A percentile compares a stretch with the other conserved stretches of the same genome.
These are phyloP conservation scores for Muscicapa comitata DNA, from an alignment of 2,797 vertebrate species.

Conservation along the genomic window DNA sequence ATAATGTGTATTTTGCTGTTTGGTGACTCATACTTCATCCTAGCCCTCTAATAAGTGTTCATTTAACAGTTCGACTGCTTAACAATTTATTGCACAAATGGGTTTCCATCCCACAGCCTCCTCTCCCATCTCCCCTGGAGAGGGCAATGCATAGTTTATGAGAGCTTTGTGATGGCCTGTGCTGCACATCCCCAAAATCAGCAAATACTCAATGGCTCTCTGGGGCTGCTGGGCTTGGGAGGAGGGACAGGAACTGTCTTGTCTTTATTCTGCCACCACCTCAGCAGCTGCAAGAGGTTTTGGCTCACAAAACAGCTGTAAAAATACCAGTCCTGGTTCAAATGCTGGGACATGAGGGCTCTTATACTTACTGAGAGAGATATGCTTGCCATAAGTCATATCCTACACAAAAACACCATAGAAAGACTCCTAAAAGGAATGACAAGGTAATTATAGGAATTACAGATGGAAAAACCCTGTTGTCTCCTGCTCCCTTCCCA, in stretches of 20 bases:
- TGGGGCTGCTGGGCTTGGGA: not conserved
- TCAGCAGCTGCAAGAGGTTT: constrained; percentile 41
- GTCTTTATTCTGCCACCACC: constrained; percentile 37
- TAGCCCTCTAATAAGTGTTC: not conserved
- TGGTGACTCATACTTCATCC: not conserved
- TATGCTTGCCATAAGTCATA: not conserved
- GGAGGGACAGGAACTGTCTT: constrained; percentile 6
- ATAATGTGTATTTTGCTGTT: not conserved
- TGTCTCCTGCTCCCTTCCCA: not conserved
- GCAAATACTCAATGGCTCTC: not conserved
- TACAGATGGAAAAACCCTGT: constrained; percentile 7
- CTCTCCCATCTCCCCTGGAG: not conserved
- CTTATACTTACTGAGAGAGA: not conserved
- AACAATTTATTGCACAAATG: constrained; percentile 44
- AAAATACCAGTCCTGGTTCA: constrained; percentile 37
- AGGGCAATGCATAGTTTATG: not conserved
- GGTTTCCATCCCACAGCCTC: constrained; percentile 35
- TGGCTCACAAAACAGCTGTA: constrained; percentile 46
- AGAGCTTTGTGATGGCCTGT: not conserved
- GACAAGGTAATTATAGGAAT: constrained; percentile 5
- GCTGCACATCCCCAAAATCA: not conserved
- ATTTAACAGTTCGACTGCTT: constrained; percentile 3
- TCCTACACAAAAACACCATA: constrained; percentile 10
- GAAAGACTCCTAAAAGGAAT: not conserved
- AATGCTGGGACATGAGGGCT: not conserved